Evolutionary conservation across 2,888 invertebrate genomes (phyloP).

Genomic region (Dione vanillae): DNA sequence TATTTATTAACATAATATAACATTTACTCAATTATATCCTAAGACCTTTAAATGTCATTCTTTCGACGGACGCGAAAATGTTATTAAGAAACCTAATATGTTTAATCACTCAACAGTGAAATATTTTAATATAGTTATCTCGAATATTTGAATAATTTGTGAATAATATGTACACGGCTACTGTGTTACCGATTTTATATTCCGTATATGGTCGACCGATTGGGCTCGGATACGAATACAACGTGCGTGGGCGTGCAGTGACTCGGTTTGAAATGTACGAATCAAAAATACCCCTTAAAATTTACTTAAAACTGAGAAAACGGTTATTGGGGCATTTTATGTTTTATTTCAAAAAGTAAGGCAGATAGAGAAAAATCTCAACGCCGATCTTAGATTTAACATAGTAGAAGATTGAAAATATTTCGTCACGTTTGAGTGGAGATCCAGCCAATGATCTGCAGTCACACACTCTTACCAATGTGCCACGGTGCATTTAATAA

Average conservation of each 20-base stretch:
- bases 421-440: background rate
- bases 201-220: constrained; percentile 30
- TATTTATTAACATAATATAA: constrained; percentile 5
- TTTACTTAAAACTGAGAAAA: background rate
- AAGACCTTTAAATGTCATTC: constrained; percentile 15
- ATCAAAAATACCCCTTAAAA: background rate
- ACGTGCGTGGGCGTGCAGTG: constrained; percentile 34
- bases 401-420: background rate
- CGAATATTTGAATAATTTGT: constrained; percentile 40
- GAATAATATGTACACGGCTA: constrained; percentile 37
- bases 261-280: constrained; percentile 10
- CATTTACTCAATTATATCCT: constrained; percentile 2
- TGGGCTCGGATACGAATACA: constrained; percentile 15
- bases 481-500: no score
- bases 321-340: background rate
- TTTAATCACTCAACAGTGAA: background rate
- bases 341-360: background rate
- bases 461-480: no score
- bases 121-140: constrained; percentile 20
- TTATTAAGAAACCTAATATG: background rate
- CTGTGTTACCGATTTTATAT: constrained; percentile 42
- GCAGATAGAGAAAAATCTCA: background rate
- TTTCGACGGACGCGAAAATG: background rate
- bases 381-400: background rate
- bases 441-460: no score